These are phyloP conservation scores for Phalacrocorax carbo DNA, from an alignment of 2,113 vertebrate genomes.

Conservation along the genomic window DNA sequence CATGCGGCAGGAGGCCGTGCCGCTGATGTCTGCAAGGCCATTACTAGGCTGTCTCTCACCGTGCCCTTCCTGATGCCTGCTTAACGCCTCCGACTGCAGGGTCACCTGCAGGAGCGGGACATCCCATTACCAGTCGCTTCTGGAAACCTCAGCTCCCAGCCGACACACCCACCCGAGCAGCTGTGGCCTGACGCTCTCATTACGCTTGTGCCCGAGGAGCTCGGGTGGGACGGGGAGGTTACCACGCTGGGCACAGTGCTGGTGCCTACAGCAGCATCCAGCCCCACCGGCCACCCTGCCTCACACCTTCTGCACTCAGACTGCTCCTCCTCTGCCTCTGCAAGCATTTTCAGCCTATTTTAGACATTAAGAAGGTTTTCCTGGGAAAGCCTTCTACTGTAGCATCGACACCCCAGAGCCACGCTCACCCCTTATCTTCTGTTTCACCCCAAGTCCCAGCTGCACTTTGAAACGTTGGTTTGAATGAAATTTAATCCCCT, in stretches of 20 bases:
- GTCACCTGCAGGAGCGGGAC: not conserved
- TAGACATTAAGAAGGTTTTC: not conserved
- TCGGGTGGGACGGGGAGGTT: not conserved
- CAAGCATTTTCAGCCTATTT: not conserved
- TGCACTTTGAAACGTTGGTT: not conserved
- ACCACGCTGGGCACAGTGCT: no score
- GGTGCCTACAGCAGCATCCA: not conserved
- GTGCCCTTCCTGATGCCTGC: not conserved
- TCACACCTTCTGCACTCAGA: not conserved
- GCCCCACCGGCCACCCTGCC: no score
- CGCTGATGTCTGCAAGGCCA: not conserved
- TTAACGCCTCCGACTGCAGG: no score
- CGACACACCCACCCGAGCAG: not conserved
- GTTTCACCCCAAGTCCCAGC: not conserved
- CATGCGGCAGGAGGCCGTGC: not conserved
- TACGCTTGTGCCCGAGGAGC: not conserved
- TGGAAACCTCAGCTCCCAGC: not conserved
- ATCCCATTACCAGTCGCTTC: not conserved
- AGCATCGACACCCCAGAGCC: not conserved
- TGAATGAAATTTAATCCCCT: not conserved
- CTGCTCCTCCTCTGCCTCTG: not conserved
- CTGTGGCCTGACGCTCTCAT: not conserved
- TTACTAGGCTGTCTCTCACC: not conserved
- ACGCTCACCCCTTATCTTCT: not conserved
- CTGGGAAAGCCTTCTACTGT: not conserved